These are phyloP conservation scores for Nematopogon swammerdamellus DNA, from an alignment of 2,888 invertebrate species.

Conservation along the genomic window DNA sequence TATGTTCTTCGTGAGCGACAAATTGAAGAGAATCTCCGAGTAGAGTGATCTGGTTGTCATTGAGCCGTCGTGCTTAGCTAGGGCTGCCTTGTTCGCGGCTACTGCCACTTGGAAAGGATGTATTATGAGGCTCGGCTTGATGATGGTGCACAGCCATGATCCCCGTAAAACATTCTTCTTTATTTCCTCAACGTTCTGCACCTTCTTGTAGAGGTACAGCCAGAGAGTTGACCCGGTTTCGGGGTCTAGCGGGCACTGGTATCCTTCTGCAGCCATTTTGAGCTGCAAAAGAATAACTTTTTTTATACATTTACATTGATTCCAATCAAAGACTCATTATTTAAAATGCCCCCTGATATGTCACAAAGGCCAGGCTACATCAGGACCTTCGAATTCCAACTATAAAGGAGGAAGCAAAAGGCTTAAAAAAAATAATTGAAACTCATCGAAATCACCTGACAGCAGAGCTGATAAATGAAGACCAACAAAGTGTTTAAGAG, in stretches of 20 bases:
- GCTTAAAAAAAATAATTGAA: too few relatives aligned
- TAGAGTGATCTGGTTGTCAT: conserved; percentile 61
- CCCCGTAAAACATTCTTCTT: conserved; percentile 53
- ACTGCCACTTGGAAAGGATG: conserved; percentile 60
- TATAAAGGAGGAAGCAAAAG: too few relatives aligned
- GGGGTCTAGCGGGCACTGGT: conserved; percentile 35
- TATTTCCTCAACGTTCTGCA: conserved; percentile 55
- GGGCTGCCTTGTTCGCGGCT: conserved; percentile 65
- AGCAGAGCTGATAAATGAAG: too few relatives aligned
- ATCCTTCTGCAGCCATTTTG: conserved; percentile 22
- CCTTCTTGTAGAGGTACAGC: conserved; percentile 54
- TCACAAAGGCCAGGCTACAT: too few relatives aligned
- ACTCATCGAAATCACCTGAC: too few relatives aligned
- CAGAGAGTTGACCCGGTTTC: conserved; percentile 35
- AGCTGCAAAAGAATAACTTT: too few relatives aligned
- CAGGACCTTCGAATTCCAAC: too few relatives aligned
- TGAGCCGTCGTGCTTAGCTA: conserved; percentile 37
- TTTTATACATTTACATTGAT: too few relatives aligned
- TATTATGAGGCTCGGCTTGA: conserved; percentile 59
- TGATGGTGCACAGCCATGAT: conserved; percentile 55
- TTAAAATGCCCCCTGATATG: too few relatives aligned
- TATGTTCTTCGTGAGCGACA: conserved; percentile 68
- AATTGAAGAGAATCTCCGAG: conserved; percentile 65
- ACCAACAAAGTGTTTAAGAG: too few relatives aligned
- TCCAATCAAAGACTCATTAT: too few relatives aligned